Evolutionary conservation across 2,797 vertebrate genomes (phyloP), one percentile per base, ranked within the genome.

Genomic region (Picus viridis): DNA sequence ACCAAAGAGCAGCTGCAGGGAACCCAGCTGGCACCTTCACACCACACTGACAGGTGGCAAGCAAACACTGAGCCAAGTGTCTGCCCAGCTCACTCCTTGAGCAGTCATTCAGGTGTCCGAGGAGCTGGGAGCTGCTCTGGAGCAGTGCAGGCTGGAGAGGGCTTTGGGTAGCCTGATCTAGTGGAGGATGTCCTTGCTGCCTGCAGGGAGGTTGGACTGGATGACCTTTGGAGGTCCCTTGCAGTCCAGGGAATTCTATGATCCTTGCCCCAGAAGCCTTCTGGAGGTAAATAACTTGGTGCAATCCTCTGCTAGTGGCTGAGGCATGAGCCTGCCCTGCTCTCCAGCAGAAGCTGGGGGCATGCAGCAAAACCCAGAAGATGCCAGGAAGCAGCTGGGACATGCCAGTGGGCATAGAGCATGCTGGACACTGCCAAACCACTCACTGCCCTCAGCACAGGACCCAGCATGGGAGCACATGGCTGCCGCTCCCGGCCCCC

Each of bases 31-130:
- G 47, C 47, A 47, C 47, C 19, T 47, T 47, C 18, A 10, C 45
- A 47, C 45, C 45, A 47, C 3, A 0, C 10, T 6, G 13, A 59
- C 0, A 29, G 85, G 49, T 22, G 62, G 49, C 51, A 73, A 58
- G 74, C 77, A 77, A 88, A 53, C 26, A 16, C 24, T 4, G 2
- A 30, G 16, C 23, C 4, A 0, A 43, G 34, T 0, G 14, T 27
- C 47, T 73, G 80, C 68, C 81, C 86, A 70, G 71, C 63, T 78
- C 74, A 7, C 17, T 14, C 85, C 67, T 15, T 19, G 0, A 78
- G 83, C 61, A 45, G 59, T 2, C 18, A 73, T 58, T 22, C 47
- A 5, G 19, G 6, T 4, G 57, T 20, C 29, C 61, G 8, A 19
- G 53, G 30, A 27, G 26, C 59, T 34, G 13, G 16, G 36, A 79